Evolutionary conservation across 1,140 invertebrate species (phyloP).

Genomic region (Plodia interpunctella): DNA sequence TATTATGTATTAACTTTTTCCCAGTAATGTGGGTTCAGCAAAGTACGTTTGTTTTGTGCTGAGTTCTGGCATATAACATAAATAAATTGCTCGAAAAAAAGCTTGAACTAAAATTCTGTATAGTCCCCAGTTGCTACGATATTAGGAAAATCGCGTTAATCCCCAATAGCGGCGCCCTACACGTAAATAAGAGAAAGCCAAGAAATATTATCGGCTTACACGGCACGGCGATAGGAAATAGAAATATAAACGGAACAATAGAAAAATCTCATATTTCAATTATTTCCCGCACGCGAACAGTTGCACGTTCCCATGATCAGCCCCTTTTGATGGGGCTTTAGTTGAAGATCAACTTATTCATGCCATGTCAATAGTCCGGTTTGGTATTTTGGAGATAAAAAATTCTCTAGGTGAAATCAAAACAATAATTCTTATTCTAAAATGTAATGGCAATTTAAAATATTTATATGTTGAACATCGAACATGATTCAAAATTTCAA

Average conservation of each 20-base stretch:
- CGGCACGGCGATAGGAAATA: constrained; percentile 47
- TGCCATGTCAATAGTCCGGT: constrained; percentile 20
- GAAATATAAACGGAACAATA: constrained; percentile 38
- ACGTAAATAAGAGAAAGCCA: constrained; percentile 7
- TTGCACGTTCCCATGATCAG: constrained; percentile 59
- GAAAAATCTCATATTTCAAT: constrained; percentile 46
- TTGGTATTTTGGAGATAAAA: neutral
- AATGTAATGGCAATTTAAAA: no score
- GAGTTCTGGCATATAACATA: no score
- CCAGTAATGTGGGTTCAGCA: no score
- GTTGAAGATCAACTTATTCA: constrained; percentile 14
- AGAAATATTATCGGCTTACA: constrained; percentile 47
- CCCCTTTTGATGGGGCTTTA: constrained; percentile 6
- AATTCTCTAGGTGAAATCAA: no score
- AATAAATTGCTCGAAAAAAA: neutral
- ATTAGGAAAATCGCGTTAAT: neutral
- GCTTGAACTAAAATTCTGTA: neutral
- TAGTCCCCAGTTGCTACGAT: neutral
- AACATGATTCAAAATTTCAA: no score
- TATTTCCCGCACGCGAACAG: constrained; percentile 41
- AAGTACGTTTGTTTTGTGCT: no score
- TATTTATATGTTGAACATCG: no score
- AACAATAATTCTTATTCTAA: no score
- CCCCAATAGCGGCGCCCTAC: neutral
- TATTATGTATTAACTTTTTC: no score